Base-by-base conservation (phyloP, 2,797 vertebrate species). In the Linurgus olivaceus region DNA sequence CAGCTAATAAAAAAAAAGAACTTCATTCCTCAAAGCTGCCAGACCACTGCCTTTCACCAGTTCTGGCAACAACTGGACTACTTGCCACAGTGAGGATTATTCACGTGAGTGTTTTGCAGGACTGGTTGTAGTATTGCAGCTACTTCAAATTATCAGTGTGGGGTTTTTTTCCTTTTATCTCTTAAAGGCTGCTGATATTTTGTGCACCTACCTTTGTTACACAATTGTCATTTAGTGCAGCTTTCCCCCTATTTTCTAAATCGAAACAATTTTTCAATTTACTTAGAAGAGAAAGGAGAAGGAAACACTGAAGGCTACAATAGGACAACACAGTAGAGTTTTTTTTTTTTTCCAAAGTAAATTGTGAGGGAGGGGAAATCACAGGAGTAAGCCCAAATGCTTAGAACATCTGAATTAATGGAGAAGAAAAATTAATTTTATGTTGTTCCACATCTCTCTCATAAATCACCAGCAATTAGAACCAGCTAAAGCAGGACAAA, bases 341-440 rank as follows among this genome's bases (percentile, higher is more conserved):
- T 9, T 95, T 80, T 95, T 70, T 35, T 87, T 83, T 87, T 81
- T 86, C 83, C 76, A 78, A 47, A 77, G 31, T 83, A 83, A 81
- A 42, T 33, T n/a, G 10, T 4, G n/a, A 44, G 21, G 13, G 3
- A 12, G 3, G 2, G 8, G 5, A 17, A 77, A 74, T 29, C 26
- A 65, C 37, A 80, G 11, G 18, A 94, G 14, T 68, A 80, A 93
- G 61, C 45, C 21, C 76, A 78, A 68, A 12, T 74, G 47, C 38
- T n/a, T 70, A 38, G 14, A 78, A 77, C 10, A 70, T 26, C 54
- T 38, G 26, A 81, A 57, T 63, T 57, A 40, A 31, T 6, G 44
- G 24, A 93, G 65, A 85, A 72, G 85, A 96, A 93, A 88, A 94
- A 94, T 48, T 78, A 89, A 90, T 92, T 93, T 83, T 18, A 33